phyloP scores from a whole-genome alignment of 2,797 vertebrate species.

The Ciconia nigra region DNA sequence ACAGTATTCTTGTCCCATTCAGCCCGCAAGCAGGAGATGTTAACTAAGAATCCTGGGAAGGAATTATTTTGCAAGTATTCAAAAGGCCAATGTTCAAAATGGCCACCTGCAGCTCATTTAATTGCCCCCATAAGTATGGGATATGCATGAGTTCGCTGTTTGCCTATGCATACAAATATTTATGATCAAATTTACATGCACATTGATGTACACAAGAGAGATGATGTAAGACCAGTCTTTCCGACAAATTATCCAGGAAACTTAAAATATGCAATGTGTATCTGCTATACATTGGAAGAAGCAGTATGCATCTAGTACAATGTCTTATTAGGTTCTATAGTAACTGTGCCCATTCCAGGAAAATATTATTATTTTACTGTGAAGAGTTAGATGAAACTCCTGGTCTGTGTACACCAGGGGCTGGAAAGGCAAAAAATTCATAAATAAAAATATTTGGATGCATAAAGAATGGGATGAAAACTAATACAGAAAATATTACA shows the following conservation, averaged over 20 bases:
- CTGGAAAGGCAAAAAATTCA: not conserved
- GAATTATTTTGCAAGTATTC: not conserved
- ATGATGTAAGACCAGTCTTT: not conserved
- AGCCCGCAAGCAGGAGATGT: not conserved
- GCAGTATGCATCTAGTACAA: not conserved
- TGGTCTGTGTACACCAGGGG: not conserved
- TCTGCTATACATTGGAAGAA: not conserved
- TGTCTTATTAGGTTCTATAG: not conserved
- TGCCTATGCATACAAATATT: not conserved
- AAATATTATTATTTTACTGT: not conserved
- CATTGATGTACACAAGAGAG: not conserved
- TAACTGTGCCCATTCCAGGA: not conserved
- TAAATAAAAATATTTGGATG: not conserved
- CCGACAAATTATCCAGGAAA: not conserved
- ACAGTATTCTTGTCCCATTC: not conserved
- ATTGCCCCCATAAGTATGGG: not conserved
- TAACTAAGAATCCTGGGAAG: not conserved
- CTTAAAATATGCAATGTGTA: not conserved
- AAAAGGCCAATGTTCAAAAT: not conserved
- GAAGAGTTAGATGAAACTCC: not conserved
- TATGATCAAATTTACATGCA: not conserved
- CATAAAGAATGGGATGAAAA: not conserved
- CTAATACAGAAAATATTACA: not conserved
- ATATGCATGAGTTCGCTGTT: not conserved
- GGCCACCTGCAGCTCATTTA: not conserved